phyloP scores from a whole-genome alignment of 1,140 invertebrate species.

The Scaptomyza graminum region DNA sequence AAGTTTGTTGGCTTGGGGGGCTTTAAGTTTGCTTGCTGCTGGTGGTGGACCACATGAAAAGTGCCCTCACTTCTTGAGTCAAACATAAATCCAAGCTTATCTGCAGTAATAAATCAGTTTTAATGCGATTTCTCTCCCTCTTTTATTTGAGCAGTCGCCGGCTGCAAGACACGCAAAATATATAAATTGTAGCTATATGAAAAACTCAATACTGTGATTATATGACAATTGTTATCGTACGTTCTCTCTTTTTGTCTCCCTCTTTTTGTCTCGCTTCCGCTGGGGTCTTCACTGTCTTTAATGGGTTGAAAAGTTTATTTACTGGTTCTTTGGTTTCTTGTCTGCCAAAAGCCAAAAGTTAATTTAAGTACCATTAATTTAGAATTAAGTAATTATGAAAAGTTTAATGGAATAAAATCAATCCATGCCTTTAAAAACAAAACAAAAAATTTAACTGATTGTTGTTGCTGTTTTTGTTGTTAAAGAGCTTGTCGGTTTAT shows the following conservation, averaged over 20 bases:
- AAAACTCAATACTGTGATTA: conserved; percentile 33
- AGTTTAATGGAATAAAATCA: no score
- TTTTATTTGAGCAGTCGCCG: neutral
- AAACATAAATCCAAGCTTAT: conserved; percentile 76
- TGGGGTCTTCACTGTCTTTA: conserved; percentile 29
- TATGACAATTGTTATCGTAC: conserved; percentile 15
- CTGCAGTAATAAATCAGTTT: conserved; percentile 78
- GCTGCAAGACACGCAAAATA: neutral
- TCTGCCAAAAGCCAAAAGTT: neutral
- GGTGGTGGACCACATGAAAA: conserved; percentile 10
- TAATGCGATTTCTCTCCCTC: conserved; percentile 50
- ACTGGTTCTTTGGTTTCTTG: neutral
- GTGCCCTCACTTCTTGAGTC: conserved; percentile 27
- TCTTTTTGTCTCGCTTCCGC: neutral
- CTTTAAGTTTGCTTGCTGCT: conserved; percentile 23
- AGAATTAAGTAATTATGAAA: neutral
- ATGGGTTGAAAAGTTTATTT: conserved; percentile 30
- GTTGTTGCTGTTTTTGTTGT: conserved; percentile 9
- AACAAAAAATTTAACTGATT: conserved; percentile 4
- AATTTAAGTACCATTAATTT: conserved; percentile 6
- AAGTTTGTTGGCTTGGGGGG: neutral
- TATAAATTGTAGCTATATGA: neutral
- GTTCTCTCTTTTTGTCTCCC: neutral
- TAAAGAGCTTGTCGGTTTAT: conserved; percentile 22
- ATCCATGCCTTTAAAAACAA: neutral